Evolutionary conservation across 30 jellyfish, hydroid and myxozoan species (phyloP).

Genomic region (Turritopsis rubra): DNA sequence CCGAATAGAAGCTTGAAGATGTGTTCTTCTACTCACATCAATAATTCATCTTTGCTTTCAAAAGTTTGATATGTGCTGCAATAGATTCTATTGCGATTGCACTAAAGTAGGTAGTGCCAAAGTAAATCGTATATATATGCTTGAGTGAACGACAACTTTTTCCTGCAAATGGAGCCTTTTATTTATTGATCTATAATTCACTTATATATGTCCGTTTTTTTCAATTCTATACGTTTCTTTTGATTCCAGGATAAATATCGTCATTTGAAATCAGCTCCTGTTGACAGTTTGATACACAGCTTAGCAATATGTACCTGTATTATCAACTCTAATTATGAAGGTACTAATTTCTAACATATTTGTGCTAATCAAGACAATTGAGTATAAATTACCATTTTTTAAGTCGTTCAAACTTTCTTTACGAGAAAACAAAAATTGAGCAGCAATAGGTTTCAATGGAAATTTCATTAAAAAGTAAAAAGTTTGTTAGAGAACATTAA

Average conservation of each 20-base stretch:
- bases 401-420: too few relatives aligned
- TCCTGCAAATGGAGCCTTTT: background rate
- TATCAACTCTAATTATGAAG: slow-evolving; percentile 70
- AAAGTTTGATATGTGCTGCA: background rate
- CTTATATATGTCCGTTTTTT: background rate
- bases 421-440: too few relatives aligned
- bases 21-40: too few relatives aligned
- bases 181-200: background rate
- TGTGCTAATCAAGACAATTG: too few relatives aligned
- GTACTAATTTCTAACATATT: slow-evolving; percentile 20
- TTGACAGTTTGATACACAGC: slow-evolving; percentile 50
- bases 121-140: background rate
- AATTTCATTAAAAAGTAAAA: too few relatives aligned
- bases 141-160: background rate
- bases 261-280: slow-evolving; percentile 78
- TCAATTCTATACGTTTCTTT: slow-evolving; percentile 8
- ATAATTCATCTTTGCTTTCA: background rate
- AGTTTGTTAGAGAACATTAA: too few relatives aligned
- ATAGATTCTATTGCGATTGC: background rate
- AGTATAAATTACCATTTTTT: too few relatives aligned
- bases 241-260: slow-evolving; percentile 63
- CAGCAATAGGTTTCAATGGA: too few relatives aligned
- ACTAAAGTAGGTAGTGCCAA: background rate
- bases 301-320: slow-evolving; percentile 55
- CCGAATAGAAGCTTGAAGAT: background rate